Evolutionary conservation across 1,140 invertebrate genomes (phyloP).

Genomic region (Steinernema feltiae): DNA sequence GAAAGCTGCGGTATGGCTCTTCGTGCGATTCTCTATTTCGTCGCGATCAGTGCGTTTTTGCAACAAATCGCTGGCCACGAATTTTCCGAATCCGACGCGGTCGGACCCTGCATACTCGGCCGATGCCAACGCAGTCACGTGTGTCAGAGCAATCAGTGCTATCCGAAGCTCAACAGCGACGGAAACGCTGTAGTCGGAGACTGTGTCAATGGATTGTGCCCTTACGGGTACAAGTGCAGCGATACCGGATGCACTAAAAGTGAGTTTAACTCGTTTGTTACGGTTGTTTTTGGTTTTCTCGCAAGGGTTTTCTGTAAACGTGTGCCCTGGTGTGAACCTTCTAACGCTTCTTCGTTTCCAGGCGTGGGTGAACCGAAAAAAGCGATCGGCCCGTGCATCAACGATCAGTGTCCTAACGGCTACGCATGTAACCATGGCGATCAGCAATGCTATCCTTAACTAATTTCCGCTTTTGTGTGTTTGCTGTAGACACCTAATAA

Average conservation of each 20-base stretch:
- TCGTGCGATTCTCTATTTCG: not conserved
- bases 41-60: not conserved
- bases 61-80: not conserved
- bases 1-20: not conserved
- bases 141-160: not conserved
- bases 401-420: not conserved
- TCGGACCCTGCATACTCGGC: not conserved
- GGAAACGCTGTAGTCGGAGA: not conserved
- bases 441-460: not conserved
- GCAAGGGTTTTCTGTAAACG: not conserved
- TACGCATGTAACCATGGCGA: not conserved
- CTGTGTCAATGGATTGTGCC: not conserved
- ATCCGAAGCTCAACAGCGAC: not conserved
- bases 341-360: not conserved
- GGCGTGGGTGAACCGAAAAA: not conserved
- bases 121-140: not conserved
- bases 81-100: not conserved
- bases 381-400: conserved; percentile 3
- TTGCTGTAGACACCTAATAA: not conserved
- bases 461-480: not conserved
- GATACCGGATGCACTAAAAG: not conserved
- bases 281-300: not conserved
- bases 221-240: not conserved
- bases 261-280: not conserved
- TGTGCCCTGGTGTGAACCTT: not conserved